Percentiles rank a stretch among this genome's conserved stretches.
These are phyloP conservation scores for Cepaea nemoralis DNA, from an alignment of 1,140 invertebrate species.

Conservation along the genomic window DNA sequence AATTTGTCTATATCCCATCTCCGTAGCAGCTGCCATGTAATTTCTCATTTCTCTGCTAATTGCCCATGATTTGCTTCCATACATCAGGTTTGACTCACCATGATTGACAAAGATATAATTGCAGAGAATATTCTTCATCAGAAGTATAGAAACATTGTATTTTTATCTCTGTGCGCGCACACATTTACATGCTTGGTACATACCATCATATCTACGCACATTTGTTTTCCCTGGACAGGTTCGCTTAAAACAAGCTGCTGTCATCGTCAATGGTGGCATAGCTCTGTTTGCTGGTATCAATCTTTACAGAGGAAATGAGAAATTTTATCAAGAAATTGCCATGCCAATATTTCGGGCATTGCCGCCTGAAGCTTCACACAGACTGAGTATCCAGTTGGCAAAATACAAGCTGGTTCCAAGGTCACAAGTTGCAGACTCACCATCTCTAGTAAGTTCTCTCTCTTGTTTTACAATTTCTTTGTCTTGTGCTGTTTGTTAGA, in stretches of 20 bases:
- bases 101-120: no score
- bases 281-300: conserved; percentile 73
- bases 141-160: background rate
- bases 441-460: conserved; percentile 57
- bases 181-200: background rate
- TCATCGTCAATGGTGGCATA: conserved; percentile 76
- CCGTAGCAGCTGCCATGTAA: no score
- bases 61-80: no score
- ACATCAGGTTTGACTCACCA: no score
- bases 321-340: conserved; percentile 81
- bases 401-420: conserved; percentile 82
- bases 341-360: conserved; percentile 80
- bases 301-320: conserved; percentile 76
- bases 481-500: no score
- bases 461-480: no score
- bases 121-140: background rate
- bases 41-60: no score
- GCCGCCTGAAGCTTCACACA: conserved; percentile 85
- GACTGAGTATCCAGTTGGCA: conserved; percentile 79
- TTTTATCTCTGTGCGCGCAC: background rate
- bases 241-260: conserved; percentile 73
- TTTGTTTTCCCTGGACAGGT: conserved; percentile 72
- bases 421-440: conserved; percentile 55
- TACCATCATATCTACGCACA: background rate
- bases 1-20: no score